Base-by-base conservation (phyloP, 1,140 invertebrate species). In the Vanessa tameamea region DNA sequence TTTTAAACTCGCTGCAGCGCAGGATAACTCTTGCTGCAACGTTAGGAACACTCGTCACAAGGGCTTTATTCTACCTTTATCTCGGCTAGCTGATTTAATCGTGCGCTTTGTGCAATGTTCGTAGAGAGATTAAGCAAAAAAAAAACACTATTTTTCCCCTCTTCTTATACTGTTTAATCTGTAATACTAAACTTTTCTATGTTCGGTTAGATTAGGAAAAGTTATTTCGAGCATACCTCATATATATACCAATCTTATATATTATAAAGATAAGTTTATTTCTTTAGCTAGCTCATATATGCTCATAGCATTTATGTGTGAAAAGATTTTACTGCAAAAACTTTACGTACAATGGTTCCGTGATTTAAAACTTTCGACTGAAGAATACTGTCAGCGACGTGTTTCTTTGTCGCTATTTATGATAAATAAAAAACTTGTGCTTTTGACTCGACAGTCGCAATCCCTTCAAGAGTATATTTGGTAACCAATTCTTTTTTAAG, bases 61-160 rank as follows among this genome's bases (percentile, higher is more conserved):
- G 73, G 26, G 37, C n/a, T 64, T 71, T 64, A 69, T 70, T 59
- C 69, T 61, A 43, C 64, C 47, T 37, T 66, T 43, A 43, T 66
- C 64, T 53, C 48, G 64, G 51, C 23, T 59, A 20, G 50, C 7
- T 57, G 59, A 59, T 74, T 69, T 74, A 74, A 74, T 74, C n/a
- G 37, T 26, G 47, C 37, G 50, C 48, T 69, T 55, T 64, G 51
- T 64, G 59, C 57, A 1, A 48, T 26, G 31, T 48, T 9, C 43
- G 9, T 15, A 23, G 37, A 63, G 57, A 37, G 16, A 64, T 64
- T 47, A 20, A 16, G 43, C 43, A 23, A 64, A 64, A 61, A 37
- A 9, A 16, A 55, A 55, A 0, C 26, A 31, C 26, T n/a, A 13
- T 7, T 7, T 5, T 57, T 50, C 5, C 48, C 6, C 15, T 50